These are phyloP conservation scores for Mamestra configurata DNA, from an alignment of 1,140 invertebrate species.

Conservation along the genomic window DNA sequence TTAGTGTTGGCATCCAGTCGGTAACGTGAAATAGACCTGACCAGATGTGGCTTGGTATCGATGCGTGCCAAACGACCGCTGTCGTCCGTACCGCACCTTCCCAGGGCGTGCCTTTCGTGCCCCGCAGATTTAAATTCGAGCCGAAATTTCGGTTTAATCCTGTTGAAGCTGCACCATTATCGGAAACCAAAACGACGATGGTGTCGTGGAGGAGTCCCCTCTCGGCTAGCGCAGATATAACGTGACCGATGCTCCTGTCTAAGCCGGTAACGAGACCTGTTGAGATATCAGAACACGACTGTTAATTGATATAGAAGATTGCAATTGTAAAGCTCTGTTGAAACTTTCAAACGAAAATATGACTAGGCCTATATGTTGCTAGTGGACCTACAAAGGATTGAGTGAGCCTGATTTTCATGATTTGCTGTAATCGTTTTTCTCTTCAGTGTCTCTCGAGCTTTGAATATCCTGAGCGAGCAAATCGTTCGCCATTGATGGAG, in stretches of 20 bases:
- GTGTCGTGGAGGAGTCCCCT: slow-evolving; percentile 91
- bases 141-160: slow-evolving; percentile 93
- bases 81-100: slow-evolving; percentile 93
- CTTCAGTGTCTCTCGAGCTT: background rate
- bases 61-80: slow-evolving; percentile 93
- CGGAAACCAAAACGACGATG: slow-evolving; percentile 92
- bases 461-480: background rate
- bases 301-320: slow-evolving; percentile 6
- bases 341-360: background rate
- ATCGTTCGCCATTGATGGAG: background rate
- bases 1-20: slow-evolving; percentile 95
- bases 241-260: slow-evolving; percentile 92
- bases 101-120: slow-evolving; percentile 93
- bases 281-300: slow-evolving; percentile 33
- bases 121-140: slow-evolving; percentile 95
- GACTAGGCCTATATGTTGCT: too few relatives aligned
- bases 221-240: slow-evolving; percentile 90
- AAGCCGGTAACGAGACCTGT: slow-evolving; percentile 64
- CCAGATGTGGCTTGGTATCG: slow-evolving; percentile 89
- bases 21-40: slow-evolving; percentile 93
- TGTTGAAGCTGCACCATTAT: slow-evolving; percentile 93
- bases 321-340: background rate
- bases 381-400: too few relatives aligned
- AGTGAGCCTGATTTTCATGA: background rate
- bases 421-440: background rate